Conservation (phyloP, 2,888 invertebrate species). For the Hyposoter didymator region DNA sequence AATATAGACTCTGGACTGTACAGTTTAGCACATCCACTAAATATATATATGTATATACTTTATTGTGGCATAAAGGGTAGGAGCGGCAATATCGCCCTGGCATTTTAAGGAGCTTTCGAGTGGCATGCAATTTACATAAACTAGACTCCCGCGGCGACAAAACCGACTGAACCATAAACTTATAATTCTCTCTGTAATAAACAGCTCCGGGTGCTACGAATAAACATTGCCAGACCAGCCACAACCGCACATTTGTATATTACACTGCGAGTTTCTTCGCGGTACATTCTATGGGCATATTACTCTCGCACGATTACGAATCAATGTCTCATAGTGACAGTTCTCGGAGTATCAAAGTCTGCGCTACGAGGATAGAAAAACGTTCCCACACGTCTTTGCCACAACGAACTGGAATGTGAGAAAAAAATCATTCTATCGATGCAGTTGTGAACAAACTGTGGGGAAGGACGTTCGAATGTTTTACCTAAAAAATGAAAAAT, state of each 20-base stretch:
- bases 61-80: conserved; percentile 34
- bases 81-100: conserved; percentile 61
- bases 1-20: neutral
- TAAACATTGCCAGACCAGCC: conserved; percentile 41
- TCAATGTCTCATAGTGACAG: neutral
- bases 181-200: conserved; percentile 68
- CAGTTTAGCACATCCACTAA: neutral
- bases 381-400: neutral
- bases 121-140: conserved; percentile 68
- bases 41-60: conserved; percentile 8
- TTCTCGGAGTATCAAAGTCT: neutral
- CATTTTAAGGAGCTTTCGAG: conserved; percentile 69
- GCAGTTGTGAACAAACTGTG: neutral
- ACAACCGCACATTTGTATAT: conserved; percentile 33
- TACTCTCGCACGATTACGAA: conserved; percentile 42
- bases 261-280: conserved; percentile 1
- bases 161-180: conserved; percentile 68
- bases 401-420: neutral
- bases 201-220: conserved; percentile 64
- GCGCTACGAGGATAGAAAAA: neutral
- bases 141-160: conserved; percentile 68
- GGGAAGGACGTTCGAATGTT: too few relatives aligned
- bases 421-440: neutral
- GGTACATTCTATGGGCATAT: conserved; percentile 23
- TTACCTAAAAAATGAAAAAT: neutral